phyloP scores from a whole-genome alignment of 2,113 vertebrate genomes.

The Anguilla japonica region DNA sequence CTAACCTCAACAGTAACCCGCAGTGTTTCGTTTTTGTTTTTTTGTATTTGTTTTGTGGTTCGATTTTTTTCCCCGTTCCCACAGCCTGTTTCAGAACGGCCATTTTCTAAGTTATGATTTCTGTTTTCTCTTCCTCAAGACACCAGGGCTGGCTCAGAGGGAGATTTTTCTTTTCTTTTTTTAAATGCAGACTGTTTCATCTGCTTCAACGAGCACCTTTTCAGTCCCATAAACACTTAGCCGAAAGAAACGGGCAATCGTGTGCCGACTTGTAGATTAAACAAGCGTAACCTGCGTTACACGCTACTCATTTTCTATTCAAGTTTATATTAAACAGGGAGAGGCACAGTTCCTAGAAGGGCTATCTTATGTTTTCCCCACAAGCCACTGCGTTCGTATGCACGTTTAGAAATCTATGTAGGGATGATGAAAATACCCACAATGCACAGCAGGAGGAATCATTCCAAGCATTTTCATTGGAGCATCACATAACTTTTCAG shows the following conservation, averaged over 20 bases:
- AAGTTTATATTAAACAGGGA: neutral
- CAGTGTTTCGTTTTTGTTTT: neutral
- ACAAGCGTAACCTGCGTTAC: neutral
- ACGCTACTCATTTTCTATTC: neutral
- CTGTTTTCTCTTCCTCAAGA: neutral
- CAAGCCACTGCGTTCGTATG: neutral
- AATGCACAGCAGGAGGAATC: neutral
- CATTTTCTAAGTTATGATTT: neutral
- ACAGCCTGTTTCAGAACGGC: neutral
- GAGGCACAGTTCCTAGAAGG: neutral
- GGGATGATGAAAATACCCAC: neutral
- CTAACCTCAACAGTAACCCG: neutral
- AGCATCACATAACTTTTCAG: conserved; percentile 15
- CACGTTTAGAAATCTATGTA: neutral
- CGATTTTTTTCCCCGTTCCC: neutral
- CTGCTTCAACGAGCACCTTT: neutral
- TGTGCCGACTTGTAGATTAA: neutral
- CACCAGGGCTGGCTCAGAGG: neutral
- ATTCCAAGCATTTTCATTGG: neutral
- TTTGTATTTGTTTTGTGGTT: neutral
- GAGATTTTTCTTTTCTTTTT: neutral
- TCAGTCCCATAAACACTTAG: neutral
- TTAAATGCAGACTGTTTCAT: neutral
- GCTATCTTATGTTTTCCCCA: neutral
- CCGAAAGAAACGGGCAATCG: neutral